Conservation (phyloP, 2,113 vertebrate genomes). For the Naja naja region DNA sequence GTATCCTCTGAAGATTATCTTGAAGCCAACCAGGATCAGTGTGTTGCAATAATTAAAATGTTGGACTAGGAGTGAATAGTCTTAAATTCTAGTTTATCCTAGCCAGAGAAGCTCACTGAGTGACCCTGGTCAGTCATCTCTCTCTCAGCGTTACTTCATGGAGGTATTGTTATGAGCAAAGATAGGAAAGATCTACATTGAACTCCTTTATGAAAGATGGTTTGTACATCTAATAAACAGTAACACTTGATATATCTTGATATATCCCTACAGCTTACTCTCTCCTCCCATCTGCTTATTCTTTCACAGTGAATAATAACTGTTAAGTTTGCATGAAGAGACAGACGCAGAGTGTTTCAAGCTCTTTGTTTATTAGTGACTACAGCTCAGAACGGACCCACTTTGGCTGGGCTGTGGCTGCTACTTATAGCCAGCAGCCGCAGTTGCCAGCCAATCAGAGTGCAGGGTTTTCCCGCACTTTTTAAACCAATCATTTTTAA, state of each 20-base stretch:
- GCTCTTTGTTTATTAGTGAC: too few relatives aligned
- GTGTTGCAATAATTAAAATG: not conserved
- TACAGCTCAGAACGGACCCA: too few relatives aligned
- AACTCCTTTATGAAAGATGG: not conserved
- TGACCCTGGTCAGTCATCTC: too few relatives aligned
- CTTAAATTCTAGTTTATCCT: not conserved
- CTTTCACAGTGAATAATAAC: not conserved
- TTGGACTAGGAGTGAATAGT: not conserved
- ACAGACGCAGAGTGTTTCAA: too few relatives aligned
- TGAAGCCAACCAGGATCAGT: not conserved
- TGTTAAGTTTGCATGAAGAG: too few relatives aligned
- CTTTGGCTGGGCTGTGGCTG: too few relatives aligned
- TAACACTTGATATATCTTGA: not conserved
- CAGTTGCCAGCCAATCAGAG: too few relatives aligned
- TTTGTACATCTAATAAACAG: not conserved
- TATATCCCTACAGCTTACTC: not conserved
- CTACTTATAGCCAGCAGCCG: too few relatives aligned
- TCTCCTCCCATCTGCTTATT: not conserved
- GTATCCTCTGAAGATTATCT: not conserved
- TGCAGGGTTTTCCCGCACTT: too few relatives aligned
- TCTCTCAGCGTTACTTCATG: not conserved
- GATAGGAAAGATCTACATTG: not conserved
- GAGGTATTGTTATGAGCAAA: not conserved
- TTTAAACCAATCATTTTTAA: too few relatives aligned
- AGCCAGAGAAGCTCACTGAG: not conserved